Percentiles rank a stretch among this genome's conserved stretches.
Conservation (phyloP, 2,797 vertebrate species). For the Microctenopoma stevenorrisi region DNA sequence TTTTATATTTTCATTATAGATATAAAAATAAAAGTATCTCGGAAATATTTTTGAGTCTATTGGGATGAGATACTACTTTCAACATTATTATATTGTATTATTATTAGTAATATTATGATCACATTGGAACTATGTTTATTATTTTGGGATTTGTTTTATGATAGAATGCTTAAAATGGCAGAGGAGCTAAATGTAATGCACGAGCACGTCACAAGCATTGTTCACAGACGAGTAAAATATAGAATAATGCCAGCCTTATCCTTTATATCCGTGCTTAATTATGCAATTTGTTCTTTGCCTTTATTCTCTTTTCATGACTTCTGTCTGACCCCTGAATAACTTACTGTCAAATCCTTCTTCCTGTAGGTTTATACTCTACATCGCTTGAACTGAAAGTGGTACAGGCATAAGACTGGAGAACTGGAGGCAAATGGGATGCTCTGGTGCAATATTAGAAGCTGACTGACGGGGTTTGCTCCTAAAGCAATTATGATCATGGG, state of each 20-base stretch:
- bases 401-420: slow-evolving; percentile 12
- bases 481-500: slow-evolving; percentile 64
- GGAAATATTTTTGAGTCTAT: neutral
- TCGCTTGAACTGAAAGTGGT: slow-evolving; percentile 10
- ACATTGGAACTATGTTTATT: neutral
- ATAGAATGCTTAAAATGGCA: neutral
- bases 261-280: slow-evolving; percentile 5
- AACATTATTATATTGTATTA: too few relatives aligned
- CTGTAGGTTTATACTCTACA: neutral
- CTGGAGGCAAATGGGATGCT: slow-evolving; percentile 24
- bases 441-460: slow-evolving; percentile 44
- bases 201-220: neutral
- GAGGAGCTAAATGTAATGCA: neutral
- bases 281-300: neutral
- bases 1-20: neutral
- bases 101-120: too few relatives aligned
- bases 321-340: slow-evolving; percentile 15
- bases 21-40: neutral
- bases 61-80: neutral
- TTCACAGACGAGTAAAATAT: neutral
- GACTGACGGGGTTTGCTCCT: slow-evolving; percentile 55
- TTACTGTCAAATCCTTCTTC: neutral
- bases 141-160: neutral
- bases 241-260: neutral
- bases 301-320: neutral